Evolutionary conservation across 2,888 invertebrate genomes (phyloP), one percentile per base, ranked within the genome.

Genomic region (Theristus sp.): DNA sequence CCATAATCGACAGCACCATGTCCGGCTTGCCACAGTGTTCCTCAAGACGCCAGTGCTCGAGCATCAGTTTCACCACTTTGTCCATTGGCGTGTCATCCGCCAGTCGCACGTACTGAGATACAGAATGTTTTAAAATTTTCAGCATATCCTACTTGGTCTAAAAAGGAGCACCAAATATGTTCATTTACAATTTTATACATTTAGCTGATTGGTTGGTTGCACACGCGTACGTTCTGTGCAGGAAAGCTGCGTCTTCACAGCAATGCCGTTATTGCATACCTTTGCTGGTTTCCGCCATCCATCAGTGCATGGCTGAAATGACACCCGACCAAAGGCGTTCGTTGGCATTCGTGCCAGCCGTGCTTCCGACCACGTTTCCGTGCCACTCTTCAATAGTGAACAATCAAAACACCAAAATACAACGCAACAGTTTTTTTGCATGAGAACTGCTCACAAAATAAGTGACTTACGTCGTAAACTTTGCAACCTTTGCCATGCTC

Each of bases 1-100:
- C 76, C 30, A 75, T 71, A 10, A 76, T 74, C 3, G 75, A 75
- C 59, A 76, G 75, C 60, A 75, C 74, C 24, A 76, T 69, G 62
- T 72, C 70, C 0, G 76, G 75, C n/a, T 67, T 67, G 20, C 49
- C 49, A 49, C 13, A 10, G n/a, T 68, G 57, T 10, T 74, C 69
- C 68, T 70, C 67, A 62, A 76, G 71, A 54, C 66, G 66, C 76
- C 75, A 75, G 62, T 72, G 69, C 30, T 70, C 66, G 31, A 65
- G 65, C 70, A 76, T 70, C 58, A 76, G 64, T 1, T 71, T 65
- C 49, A 75, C 57, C 27, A 73, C 66, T 25, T 67, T 62, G n/a
- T 71, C 71, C 26, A 73, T 67, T 10, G 65, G 63, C 31, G 74
- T 73, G 49, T 70, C 68, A 60, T 72, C 69, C 26, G 70, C 63